Base-by-base conservation (phyloP, 2,113 vertebrate genomes). In the Otus sunia region DNA sequence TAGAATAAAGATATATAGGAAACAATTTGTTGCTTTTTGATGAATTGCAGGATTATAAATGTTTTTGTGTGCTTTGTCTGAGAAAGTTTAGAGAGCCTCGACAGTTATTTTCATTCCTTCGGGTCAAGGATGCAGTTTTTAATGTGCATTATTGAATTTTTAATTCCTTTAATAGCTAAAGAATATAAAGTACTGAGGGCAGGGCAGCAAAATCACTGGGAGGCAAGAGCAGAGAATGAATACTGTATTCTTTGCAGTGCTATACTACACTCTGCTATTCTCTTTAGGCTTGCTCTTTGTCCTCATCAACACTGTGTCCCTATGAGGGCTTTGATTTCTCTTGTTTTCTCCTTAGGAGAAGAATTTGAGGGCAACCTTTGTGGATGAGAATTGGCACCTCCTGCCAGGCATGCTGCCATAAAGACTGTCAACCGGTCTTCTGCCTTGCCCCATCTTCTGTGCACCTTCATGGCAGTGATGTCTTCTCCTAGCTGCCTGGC, bases 71-170 rank as follows among this genome's bases (percentile, higher is more conserved):
- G 56, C 32, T 94, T 92, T 95, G 68, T 69, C 76, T 85, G 77
- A 60, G 79, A 92, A 93, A 88, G 59, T 90, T 96, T 36, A 76
- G 71, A 55, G 15, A 86, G 20, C 37, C 77, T 89, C 19, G 91
- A 64, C 72, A 78, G 60, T 92, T 84, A 68, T 88, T 95, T 83
- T 75, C 56, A 93, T 95, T 97, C 45, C 95, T 88, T 94, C 1
- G 19, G 80, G 69, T 95, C 64, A 92, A 85, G n/a, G n/a, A 76
- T 85, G 17, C 9, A 76, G 29, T 92, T 92, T 94, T 95, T 79
- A 94, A 85, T 79, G 60, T 76, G n/a, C 8, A 6, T 92, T 84
- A 91, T 82, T 97, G 76, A 92, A 71, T 95, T 95, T 96, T 94
- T 94, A 90, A 91, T 94, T 92, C 34, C 45, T 92, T 89, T 87